Conservation (phyloP, 2,113 vertebrate species). For the Entomyzon cyanotis region DNA sequence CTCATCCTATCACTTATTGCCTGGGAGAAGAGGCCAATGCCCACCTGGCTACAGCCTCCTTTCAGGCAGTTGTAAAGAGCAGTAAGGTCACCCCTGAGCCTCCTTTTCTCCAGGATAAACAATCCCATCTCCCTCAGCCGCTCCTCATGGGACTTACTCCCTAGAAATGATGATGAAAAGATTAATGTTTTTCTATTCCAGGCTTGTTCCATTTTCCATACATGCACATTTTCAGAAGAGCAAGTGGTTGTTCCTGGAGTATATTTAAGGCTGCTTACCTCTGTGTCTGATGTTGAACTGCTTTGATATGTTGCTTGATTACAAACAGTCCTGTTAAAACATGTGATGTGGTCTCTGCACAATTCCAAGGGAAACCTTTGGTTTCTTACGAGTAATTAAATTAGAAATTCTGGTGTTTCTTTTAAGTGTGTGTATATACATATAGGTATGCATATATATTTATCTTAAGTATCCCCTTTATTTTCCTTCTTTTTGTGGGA, state of each 20-base stretch:
- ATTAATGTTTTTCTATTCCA: not conserved
- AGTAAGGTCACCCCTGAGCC: not conserved
- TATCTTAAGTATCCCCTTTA: not conserved
- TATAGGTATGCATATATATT: not conserved
- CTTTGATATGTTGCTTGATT: not conserved
- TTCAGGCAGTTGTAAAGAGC: not conserved
- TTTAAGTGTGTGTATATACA: not conserved
- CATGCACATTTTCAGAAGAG: not conserved
- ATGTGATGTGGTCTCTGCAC: not conserved
- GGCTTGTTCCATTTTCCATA: not conserved
- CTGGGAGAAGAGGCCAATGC: fast-evolving
- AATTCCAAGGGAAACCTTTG: not conserved
- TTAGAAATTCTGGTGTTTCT: not conserved
- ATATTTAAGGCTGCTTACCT: not conserved
- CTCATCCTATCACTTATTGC: not conserved
- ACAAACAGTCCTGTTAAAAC: not conserved
- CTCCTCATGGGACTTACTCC: not conserved
- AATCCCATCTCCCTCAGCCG: not conserved
- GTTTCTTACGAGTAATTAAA: not conserved
- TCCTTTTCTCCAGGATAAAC: not conserved
- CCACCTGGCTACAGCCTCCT: not conserved
- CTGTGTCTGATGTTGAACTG: not conserved
- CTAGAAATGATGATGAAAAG: not conserved
- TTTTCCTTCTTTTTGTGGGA: not conserved
- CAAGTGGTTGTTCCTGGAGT: not conserved